Evolutionary conservation across 1,140 invertebrate genomes (phyloP), one percentile per base, ranked within the genome.

Genomic region (Sitodiplosis mosellana): DNA sequence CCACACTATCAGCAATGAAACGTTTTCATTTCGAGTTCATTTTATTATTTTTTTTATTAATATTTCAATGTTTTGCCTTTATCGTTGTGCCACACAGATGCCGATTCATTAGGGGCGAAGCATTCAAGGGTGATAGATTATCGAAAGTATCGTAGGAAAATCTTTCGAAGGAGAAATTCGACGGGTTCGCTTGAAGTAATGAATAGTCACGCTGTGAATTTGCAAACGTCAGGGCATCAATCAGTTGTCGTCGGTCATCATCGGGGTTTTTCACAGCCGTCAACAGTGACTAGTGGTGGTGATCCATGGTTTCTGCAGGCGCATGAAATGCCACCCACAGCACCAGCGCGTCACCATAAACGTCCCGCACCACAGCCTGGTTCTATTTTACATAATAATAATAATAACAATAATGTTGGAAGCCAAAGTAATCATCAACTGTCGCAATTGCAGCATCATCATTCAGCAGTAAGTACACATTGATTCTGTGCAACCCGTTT

Each of bases 281-380:
- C 43, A 45, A 59, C 61, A 40, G 56, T 56, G 36, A 59, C 52
- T 33, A 57, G 59, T 46, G 36, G 14, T 38, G 61, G 61, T 47
- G 61, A 64, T 60, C 62, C 62, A 61, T 64, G 62, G 62, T 64
- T 63, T 58, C 54, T 64, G 49, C 62, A 64, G 53, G 55, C 61
- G 37, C 61, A 64, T 53, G 61, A 64, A 47, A 62, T 62, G 61
- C 59, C 59, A 46, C 62, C 62, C 42, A 64, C 61, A 36, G 61
- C 62, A 18, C 62, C 62, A 19, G 48, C 59, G 27, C 54, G 62
- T 50, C 62, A 64, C 47, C 62, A 64, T 54, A 64, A 64, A 54
- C 56, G 62, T 12, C 59, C 60, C 27, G 62, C 61, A 17, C 61
- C 62, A 20, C 61, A 63, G 52, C 60, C 62, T 27, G 7, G 40